Base-by-base conservation (phyloP, 2,113 vertebrate genomes). In the Alouatta palliata region DNA sequence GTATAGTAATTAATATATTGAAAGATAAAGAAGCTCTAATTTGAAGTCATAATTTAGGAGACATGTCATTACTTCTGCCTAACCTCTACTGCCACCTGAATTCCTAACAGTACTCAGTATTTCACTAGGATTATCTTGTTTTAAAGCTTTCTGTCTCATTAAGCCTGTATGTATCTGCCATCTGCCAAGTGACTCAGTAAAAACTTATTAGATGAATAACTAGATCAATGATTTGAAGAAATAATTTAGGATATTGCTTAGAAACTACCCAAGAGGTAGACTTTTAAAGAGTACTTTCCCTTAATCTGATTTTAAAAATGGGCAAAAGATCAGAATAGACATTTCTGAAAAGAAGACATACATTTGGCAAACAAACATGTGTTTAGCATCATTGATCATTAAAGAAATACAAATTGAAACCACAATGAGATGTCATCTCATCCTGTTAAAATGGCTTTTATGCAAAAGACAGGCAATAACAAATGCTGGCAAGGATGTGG, bases 181-280 rank as follows among this genome's bases (percentile, higher is more conserved):
- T 87, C n/a, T 95, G 83, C 56, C 32, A 95, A 68, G 56, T 64
- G 37, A 80, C 70, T 77, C 13, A n/a, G 35, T 49, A 45, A 70
- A 66, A 66, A 49, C 45, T 64, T 64, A 14, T 1, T 64, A 27
- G 61, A 32, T 64, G 12, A 32, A 64, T 94, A 91, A 84, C 68
- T 30, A 12, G 75, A 75, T 80, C 54, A 91, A 16, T 92, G 19
- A 61, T 80, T 90, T 94, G 47, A 61, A 32, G 43, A 81, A 66
- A 95, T 82, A 35, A 82, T 88, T 95, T 35, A 68, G 14, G n/a
- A 80, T 77, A 89, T 87, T 95, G 95, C 45, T 84, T 75, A 85
- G 66, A 81, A 91, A 89, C 27, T n/a, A 85, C 23, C 23, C 32
- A 56, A 88, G 21, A 92, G 21, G 12, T 49, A 70, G 61, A 73